Conservation (phyloP, 2,797 vertebrate species). For the Lophius americanus region DNA sequence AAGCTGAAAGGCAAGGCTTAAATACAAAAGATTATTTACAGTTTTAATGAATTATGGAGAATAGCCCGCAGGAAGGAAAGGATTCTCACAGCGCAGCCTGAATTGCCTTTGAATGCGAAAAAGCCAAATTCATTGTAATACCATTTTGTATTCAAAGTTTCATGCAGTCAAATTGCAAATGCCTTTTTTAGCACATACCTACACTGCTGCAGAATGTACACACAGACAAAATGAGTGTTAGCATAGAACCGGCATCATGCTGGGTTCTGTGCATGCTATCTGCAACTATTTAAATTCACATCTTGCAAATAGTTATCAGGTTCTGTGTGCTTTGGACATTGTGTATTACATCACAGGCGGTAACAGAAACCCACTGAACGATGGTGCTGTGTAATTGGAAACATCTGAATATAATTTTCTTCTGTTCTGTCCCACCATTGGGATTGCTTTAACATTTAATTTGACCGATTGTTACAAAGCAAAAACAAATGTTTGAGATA, state of each 20-base stretch:
- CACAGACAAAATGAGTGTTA: constrained; percentile 6
- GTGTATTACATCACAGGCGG: constrained; percentile 51
- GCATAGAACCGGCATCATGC: constrained; percentile 20
- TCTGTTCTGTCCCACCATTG: constrained; percentile 52
- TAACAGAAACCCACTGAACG: constrained; percentile 57
- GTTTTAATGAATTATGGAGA: constrained; percentile 34
- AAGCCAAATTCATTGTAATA: constrained; percentile 12
- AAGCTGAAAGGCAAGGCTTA: constrained; percentile 9
- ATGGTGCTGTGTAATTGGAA: constrained; percentile 54
- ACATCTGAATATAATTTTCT: constrained; percentile 72
- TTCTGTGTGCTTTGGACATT: constrained; percentile 30
- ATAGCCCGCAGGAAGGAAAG: constrained; percentile 34
- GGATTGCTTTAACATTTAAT: constrained; percentile 45
- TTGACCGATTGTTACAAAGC: constrained; percentile 27
- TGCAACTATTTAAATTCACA: constrained; percentile 38
- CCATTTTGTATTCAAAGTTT: constrained; percentile 9
- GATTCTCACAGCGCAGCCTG: constrained; percentile 16
- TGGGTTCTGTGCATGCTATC: constrained; percentile 28
- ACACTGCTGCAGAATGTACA: constrained; percentile 4
- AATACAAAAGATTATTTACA: constrained; percentile 28
- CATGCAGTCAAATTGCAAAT: constrained; percentile 20
- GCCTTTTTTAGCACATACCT: constrained; percentile 17
- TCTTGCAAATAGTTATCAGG: constrained; percentile 38
- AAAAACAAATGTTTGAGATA: constrained; percentile 45
- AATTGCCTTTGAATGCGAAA: constrained; percentile 23